Percentiles rank a stretch among this genome's conserved stretches.
Evolutionary conservation across 2,888 invertebrate species (phyloP).

Genomic region (Torymus auratus): DNA sequence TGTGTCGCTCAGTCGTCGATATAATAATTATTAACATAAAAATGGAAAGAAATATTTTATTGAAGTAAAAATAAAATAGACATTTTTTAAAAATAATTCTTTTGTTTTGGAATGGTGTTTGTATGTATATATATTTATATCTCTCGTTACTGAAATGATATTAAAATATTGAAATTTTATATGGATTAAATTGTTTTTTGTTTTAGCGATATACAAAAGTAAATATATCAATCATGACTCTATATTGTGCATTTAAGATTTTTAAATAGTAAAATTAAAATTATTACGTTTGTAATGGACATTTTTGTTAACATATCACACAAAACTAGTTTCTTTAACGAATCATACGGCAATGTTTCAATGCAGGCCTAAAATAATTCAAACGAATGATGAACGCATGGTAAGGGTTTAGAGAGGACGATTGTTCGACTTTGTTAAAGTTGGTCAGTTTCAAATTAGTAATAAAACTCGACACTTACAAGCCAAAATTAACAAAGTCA

Average conservation of each 20-base stretch:
- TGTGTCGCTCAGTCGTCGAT: no score
- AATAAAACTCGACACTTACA: background rate
- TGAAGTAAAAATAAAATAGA: no score
- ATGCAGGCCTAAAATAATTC: slow-evolving; percentile 52
- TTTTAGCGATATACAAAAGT: background rate
- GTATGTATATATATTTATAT: no score
- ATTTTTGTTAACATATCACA: slow-evolving; percentile 19
- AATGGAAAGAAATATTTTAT: no score
- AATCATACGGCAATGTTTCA: slow-evolving; percentile 56
- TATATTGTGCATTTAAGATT: background rate
- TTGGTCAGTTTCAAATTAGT: slow-evolving; percentile 30
- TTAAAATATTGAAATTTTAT: no score
- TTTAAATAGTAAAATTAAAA: slow-evolving; percentile 3
- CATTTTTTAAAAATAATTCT: no score
- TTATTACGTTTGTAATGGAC: background rate
- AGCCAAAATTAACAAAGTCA: slow-evolving; percentile 29
- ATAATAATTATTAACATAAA: no score
- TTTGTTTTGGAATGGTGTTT: no score
- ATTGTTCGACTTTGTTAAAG: slow-evolving; percentile 48
- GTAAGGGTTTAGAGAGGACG: slow-evolving; percentile 33
- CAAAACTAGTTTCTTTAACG: slow-evolving; percentile 21
- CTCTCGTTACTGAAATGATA: no score
- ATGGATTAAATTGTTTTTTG: background rate
- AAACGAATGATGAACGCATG: slow-evolving; percentile 38
- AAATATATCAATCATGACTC: background rate